Conservation (phyloP, 2,113 vertebrate species). For the Mus spicilegus region DNA sequence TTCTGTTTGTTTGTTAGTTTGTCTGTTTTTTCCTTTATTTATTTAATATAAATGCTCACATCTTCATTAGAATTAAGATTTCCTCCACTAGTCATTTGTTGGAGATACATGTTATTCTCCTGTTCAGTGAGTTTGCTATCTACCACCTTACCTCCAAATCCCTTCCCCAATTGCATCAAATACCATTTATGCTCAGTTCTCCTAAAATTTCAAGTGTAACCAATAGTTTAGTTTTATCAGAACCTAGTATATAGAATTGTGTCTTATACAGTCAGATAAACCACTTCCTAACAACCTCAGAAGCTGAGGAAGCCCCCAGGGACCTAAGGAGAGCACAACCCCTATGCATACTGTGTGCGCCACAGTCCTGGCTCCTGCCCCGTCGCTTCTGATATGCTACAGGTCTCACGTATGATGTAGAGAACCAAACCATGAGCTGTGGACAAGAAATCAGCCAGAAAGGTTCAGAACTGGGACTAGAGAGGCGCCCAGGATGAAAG, state of each 20-base stretch:
- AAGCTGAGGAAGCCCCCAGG: not conserved
- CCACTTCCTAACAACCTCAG: not conserved
- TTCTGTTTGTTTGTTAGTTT: too few species aligned
- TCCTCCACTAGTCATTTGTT: not conserved
- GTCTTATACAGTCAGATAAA: not conserved
- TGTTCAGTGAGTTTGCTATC: not conserved
- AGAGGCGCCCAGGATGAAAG: not conserved
- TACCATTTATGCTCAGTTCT: slow-evolving; percentile 2
- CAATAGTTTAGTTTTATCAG: not conserved
- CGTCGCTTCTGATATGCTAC: fast-evolving
- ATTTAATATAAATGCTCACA: not conserved
- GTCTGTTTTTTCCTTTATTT: not conserved
- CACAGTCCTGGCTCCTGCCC: fast-evolving
- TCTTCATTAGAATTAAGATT: not conserved
- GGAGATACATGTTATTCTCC: not conserved
- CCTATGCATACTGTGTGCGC: not conserved
- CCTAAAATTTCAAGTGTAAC: not conserved
- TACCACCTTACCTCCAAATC: not conserved
- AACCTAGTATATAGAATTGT: not conserved
- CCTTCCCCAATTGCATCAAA: not conserved
- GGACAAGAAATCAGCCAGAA: not conserved
- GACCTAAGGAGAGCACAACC: not conserved
- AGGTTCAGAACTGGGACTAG: not conserved
- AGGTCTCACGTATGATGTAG: not conserved
- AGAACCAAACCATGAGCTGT: not conserved